Base-by-base conservation (phyloP, 2,888 invertebrate species). In the Azorinus chamasolen region DNA sequence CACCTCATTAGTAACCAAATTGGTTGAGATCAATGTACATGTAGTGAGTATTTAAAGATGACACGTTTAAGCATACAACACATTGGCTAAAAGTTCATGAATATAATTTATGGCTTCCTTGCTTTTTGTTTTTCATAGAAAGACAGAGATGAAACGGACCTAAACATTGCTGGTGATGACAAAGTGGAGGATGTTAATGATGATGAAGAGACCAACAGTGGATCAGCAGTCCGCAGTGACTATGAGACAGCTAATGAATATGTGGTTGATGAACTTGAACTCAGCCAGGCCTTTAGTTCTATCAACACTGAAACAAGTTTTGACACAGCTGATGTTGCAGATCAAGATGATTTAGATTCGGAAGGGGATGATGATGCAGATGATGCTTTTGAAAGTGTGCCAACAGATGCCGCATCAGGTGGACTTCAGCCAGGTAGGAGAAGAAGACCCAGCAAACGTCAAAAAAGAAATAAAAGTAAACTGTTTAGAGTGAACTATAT, bases 401-500 rank as follows among this genome's bases (percentile, higher is more conserved):
- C 45, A 45, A 27, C 41, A 57, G 24, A 12, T 14, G n/a, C 12
- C 20, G 22, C 32, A 22, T 51, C 8, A 41, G 39, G n/a, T 55
- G 55, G 14, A 14, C 1, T 41, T 8, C 18, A 37, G 14, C 27
- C 53, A 10, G 41, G 12, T 39, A 45, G 74, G 39, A 72, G 66
- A 25, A 63, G 73, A 54, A 68, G 72, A 58, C 64, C 51, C 18
- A 74, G 69, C 20, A 83, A 77, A 53, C 76, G 69, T 58, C 79
- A 83, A 50, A 76, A 77, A 48, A 57, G 62, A 25, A 83, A 83
- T 46, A 68, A 66, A 59, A 71, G 37, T 22, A 46, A 63, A 50
- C 22, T 66, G 14, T 68, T 61, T 45, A 71, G 51, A 65, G 45
- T 69, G 14, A 65, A 41, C 12, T 78, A 69, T 72, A 25, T 64